Percentiles rank a stretch among this genome's conserved stretches.
These are phyloP conservation scores for Ammospiza caudacuta DNA, from an alignment of 2,113 vertebrate species.

Conservation along the genomic window DNA sequence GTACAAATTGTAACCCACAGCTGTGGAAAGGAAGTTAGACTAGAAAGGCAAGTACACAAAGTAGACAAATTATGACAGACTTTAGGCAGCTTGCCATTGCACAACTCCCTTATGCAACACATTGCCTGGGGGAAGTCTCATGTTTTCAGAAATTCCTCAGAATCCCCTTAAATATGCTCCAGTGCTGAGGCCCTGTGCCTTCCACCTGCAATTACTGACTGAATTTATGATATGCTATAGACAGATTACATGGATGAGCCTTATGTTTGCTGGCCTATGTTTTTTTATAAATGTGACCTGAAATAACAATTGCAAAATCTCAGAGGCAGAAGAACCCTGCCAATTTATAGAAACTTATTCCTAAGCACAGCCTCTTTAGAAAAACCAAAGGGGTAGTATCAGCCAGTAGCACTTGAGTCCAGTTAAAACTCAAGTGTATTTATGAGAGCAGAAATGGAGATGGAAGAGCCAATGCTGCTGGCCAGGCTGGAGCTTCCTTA, in stretches of 20 bases:
- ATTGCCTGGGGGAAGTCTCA: neutral
- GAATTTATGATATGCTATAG: neutral
- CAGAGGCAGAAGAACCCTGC: neutral
- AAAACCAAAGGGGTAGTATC: neutral
- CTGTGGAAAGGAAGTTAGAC: neutral
- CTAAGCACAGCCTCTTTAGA: neutral
- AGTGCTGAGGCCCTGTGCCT: neutral
- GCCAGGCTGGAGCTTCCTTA: neutral
- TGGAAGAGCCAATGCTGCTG: neutral
- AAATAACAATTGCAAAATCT: neutral
- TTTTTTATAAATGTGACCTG: neutral
- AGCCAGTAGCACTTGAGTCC: neutral
- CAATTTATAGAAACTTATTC: neutral
- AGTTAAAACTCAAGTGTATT: neutral
- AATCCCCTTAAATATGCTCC: neutral
- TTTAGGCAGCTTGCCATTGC: neutral
- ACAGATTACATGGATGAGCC: neutral
- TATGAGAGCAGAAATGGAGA: neutral
- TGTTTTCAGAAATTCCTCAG: conserved; percentile 18
- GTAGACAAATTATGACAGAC: neutral
- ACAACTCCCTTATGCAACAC: conserved; percentile 24
- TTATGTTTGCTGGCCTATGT: neutral
- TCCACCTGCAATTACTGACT: neutral
- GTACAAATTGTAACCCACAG: neutral
- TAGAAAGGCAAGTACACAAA: neutral